phyloP scores from a whole-genome alignment of 2,888 invertebrate genomes.

The Zaprionus obscuricornis region DNA sequence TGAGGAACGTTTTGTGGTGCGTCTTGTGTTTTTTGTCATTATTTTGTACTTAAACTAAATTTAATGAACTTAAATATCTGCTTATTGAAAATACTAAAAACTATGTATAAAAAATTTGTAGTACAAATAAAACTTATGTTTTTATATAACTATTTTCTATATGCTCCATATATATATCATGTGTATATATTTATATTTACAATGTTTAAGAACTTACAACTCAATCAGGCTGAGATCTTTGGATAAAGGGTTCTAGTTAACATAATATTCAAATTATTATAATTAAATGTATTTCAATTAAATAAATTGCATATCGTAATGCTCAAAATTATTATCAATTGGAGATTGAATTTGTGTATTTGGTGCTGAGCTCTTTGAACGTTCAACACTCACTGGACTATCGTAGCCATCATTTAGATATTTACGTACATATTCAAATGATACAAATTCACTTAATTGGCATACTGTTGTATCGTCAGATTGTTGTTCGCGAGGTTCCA shows the following conservation, averaged over 20 bases:
- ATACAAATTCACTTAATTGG: constrained; percentile 80
- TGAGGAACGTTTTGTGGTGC: constrained; percentile 54
- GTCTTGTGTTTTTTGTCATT: constrained; percentile 28
- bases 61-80: too few relatives aligned
- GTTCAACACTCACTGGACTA: constrained; percentile 11
- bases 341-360: constrained; percentile 53
- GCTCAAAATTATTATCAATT: constrained; percentile 78
- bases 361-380: constrained; percentile 38
- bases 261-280: neutral
- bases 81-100: constrained; percentile 1
- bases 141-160: too few relatives aligned
- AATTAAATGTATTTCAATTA: constrained; percentile 24
- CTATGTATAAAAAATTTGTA: too few relatives aligned
- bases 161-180: too few relatives aligned
- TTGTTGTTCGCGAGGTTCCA: constrained; percentile 20
- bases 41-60: neutral
- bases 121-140: too few relatives aligned
- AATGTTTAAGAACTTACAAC: too few relatives aligned
- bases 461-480: constrained; percentile 15
- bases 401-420: constrained; percentile 81
- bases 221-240: constrained; percentile 74
- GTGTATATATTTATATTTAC: too few relatives aligned
- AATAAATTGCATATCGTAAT: constrained; percentile 82
- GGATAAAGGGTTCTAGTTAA: constrained; percentile 36
- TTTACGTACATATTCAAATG: constrained; percentile 83